Conservation (phyloP, 2,113 vertebrate species). For the Alligator sinensis region DNA sequence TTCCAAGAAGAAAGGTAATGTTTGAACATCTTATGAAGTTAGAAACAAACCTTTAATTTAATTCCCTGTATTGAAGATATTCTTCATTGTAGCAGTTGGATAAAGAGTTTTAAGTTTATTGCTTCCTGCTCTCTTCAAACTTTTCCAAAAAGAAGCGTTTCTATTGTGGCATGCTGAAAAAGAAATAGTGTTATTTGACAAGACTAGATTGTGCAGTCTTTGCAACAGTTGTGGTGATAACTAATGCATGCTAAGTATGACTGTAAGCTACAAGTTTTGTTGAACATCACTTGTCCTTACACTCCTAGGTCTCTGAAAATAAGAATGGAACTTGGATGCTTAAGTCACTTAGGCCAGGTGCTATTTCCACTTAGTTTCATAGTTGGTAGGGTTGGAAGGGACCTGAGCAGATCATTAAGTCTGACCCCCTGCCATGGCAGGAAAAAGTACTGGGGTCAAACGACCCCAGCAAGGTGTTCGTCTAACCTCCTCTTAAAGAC, state of each 20-base stretch:
- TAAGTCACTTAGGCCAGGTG: too few relatives aligned
- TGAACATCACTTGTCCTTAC: neutral
- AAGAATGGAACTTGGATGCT: neutral
- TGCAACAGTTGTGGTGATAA: neutral
- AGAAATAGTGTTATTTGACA: neutral
- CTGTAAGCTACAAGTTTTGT: neutral
- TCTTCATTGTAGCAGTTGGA: neutral
- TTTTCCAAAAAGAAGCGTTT: neutral
- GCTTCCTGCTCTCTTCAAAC: neutral
- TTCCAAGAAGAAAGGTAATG: constrained; percentile 98
- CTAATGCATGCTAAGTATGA: neutral
- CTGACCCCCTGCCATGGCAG: too few relatives aligned
- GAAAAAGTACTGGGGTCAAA: too few relatives aligned
- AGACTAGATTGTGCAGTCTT: neutral
- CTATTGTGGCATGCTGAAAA: neutral
- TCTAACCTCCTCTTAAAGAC: too few relatives aligned
- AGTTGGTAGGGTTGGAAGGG: too few relatives aligned
- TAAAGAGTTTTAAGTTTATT: neutral
- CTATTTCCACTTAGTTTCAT: too few relatives aligned
- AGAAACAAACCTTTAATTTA: neutral
- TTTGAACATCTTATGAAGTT: neutral
- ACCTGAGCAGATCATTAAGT: too few relatives aligned
- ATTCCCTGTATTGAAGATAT: neutral
- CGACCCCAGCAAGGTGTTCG: too few relatives aligned
- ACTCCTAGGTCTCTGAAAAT: neutral